phyloP scores from a whole-genome alignment of 1,140 invertebrate species.

The Geopemphigus sp. region DNA sequence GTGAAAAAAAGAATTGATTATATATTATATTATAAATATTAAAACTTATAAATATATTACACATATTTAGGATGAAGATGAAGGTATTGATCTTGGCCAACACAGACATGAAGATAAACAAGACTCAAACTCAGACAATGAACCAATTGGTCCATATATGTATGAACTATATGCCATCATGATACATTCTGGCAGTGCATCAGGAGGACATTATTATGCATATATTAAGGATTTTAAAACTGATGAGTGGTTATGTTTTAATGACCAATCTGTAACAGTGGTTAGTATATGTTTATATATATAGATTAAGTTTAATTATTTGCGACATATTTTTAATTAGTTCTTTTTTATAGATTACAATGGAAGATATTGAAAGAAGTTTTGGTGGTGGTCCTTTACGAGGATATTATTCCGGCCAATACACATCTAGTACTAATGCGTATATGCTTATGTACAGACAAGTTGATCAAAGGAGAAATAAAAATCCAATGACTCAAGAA shows the following conservation, averaged over 20 bases:
- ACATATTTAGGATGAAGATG: constrained; percentile 56
- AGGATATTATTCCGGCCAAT: constrained; percentile 72
- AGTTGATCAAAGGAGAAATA: constrained; percentile 71
- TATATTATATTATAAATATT: background rate
- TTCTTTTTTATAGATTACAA: constrained; percentile 64
- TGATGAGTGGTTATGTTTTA: constrained; percentile 78
- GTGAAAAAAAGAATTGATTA: background rate
- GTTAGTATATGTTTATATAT: constrained; percentile 56
- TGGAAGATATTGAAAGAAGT: constrained; percentile 80
- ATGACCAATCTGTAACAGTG: constrained; percentile 71
- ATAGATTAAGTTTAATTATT: background rate
- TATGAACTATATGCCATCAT: constrained; percentile 92
- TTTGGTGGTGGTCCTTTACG: constrained; percentile 74
- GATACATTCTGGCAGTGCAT: constrained; percentile 89
- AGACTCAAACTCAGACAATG: constrained; percentile 53
- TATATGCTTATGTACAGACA: constrained; percentile 92
- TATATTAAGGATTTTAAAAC: constrained; percentile 86
- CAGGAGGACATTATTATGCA: constrained; percentile 90
- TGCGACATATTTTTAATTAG: background rate
- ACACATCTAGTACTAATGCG: constrained; percentile 83
- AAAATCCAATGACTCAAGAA: constrained; percentile 64
- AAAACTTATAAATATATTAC: background rate
- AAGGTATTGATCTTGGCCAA: constrained; percentile 66
- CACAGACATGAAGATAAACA: constrained; percentile 60
- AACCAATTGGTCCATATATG: constrained; percentile 67